Evolutionary conservation across 2,113 vertebrate genomes (phyloP).

Genomic region (Abramis brama): DNA sequence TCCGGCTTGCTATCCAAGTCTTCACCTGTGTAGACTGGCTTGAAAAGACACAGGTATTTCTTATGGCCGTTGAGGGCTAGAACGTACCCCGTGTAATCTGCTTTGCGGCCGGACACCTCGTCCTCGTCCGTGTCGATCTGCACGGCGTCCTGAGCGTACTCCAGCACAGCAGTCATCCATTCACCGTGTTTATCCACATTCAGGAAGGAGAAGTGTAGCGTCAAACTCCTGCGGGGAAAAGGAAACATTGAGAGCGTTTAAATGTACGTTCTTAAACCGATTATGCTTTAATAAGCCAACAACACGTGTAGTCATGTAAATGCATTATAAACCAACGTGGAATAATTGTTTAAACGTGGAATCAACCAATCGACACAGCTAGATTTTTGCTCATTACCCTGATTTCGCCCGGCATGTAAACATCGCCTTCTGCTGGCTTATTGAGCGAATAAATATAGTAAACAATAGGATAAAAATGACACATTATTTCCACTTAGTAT

Average conservation of each 20-base stretch:
- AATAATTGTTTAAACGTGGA: no score
- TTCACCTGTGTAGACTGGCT: conserved; percentile 84
- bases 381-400: no score
- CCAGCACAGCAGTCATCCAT: conserved; percentile 89
- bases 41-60: conserved; percentile 97
- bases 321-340: no score
- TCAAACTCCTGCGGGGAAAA: conserved; percentile 81
- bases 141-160: conserved; percentile 86
- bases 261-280: no score
- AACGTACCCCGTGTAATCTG: conserved; percentile 92
- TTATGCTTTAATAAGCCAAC: no score
- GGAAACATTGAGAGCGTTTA: neutral
- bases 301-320: no score
- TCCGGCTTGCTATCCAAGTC: conserved; percentile 75
- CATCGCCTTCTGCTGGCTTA: no score
- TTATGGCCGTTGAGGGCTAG: conserved; percentile 95
- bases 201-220: conserved; percentile 96
- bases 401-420: no score
- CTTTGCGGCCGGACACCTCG: conserved; percentile 76
- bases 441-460: no score
- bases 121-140: conserved; percentile 85
- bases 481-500: no score
- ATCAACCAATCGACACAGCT: no score
- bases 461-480: no score
- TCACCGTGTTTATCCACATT: conserved; percentile 92